phyloP scores from a whole-genome alignment of 64 coral and sea anemone species.

The Montipora efflorescens region DNA sequence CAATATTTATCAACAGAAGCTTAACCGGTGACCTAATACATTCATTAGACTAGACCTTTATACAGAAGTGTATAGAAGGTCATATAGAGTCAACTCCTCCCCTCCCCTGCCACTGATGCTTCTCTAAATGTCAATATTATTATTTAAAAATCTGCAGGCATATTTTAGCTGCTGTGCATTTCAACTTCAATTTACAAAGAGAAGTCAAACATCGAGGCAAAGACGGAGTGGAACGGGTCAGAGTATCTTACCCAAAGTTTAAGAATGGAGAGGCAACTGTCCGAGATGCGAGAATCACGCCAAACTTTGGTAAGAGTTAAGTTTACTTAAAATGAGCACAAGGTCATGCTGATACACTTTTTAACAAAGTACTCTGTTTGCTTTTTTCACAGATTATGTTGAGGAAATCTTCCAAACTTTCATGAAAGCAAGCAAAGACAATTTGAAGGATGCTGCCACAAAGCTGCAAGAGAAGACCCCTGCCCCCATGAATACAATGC shows the following conservation, averaged over 20 bases:
- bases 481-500: conserved; percentile 38
- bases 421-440: neutral
- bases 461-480: conserved; percentile 44
- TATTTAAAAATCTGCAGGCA: conserved; percentile 22
- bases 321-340: neutral
- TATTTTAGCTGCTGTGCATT: conserved; percentile 44
- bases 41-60: neutral
- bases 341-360: neutral
- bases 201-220: neutral
- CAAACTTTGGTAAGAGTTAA: conserved; percentile 42
- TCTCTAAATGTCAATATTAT: conserved; percentile 4
- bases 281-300: conserved; percentile 12
- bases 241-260: conserved; percentile 48
- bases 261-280: conserved; percentile 27
- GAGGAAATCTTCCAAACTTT: conserved; percentile 27
- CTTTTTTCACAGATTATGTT: conserved; percentile 15
- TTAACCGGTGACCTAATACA: neutral
- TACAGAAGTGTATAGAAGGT: neutral
- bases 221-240: conserved; percentile 34
- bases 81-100: neutral
- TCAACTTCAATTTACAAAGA: conserved; percentile 54
- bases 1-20: neutral
- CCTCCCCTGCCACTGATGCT: conserved; percentile 1
- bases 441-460: conserved; percentile 9
- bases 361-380: conserved; percentile 6